Base-by-base conservation (phyloP, 2,113 vertebrate genomes). In the Zosterops hypoxanthus region DNA sequence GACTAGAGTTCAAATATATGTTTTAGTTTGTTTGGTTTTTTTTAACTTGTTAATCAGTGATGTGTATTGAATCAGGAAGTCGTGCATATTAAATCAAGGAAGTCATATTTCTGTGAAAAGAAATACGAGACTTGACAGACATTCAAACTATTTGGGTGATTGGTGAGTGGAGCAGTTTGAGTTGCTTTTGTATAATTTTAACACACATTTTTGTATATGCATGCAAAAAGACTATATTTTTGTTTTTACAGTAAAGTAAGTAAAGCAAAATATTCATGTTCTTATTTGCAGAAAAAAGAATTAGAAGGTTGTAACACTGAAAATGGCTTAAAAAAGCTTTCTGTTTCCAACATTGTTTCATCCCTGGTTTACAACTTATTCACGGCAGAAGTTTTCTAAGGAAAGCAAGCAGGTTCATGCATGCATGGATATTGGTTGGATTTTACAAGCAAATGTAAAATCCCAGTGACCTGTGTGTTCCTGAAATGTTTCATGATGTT, bases 191-290 rank as follows among this genome's bases (percentile, higher is more conserved):
- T 29, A 6, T 59, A 29, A 33, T 14, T 81, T 73, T 78, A 34
- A 42, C 4, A 86, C 73, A 46, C 0, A 1, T 8, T 56, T 63
- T 22, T 55, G 1, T 44, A 5, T 56, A 6, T 41, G 6, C 9
- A 3, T 56, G 14, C 9, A 49, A 6, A 23, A 36, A 52, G 23
- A 39, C 16, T 46, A 0, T 5, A 14, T 59, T 79, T 47, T 81
- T 60, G 4, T 59, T 86, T 72, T 61, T 42, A 41, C 2, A 4
- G 14, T 25, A 64, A 75, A 82, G 17, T 9, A 91, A 86, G 9
- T 25, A 64, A 76, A 90, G 16, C 9, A 90, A 88, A 77, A 81
- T 29, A 44, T 19, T 57, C 69, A 52, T 49, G 9, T 10, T 87
- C 4, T 41, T 78, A 4, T 50, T 44, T 78, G 29, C 2, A 7